Evolutionary conservation across 2,888 invertebrate species (phyloP), one percentile per base, ranked within the genome.

Genomic region (Acleris holmiana): DNA sequence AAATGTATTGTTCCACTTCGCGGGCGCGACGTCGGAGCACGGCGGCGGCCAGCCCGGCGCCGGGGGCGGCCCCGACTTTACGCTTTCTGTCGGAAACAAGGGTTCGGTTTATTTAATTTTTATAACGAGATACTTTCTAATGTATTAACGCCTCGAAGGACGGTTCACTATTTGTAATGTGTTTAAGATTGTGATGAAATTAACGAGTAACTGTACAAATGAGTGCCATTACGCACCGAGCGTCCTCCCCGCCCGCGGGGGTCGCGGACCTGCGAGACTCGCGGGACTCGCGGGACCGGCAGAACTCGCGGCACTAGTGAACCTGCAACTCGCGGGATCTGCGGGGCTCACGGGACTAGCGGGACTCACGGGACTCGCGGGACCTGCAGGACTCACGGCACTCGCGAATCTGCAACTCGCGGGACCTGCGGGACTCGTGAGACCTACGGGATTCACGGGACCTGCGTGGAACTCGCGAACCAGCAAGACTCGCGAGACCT

Each of bases 121-220:
- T 4, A 19, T 46, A n/a, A n/a, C 21, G 19, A 40, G 17, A 40
- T n/a, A 17, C 19, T 17, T 10, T 17, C n/a, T 13, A 18, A 44
- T 25, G 51, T 29, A 40, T 29, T 29, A 44, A 29, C 50, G 51
- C 15, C 46, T 35, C 23, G 51, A n/a, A 18, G 21, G 35, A 40
- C 55, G 55, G n/a, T 44, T 23, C 41, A 21, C 55, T 44, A 21
- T 41, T 8, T n/a, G n/a, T 44, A 17, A 54, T 23, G 55, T 55
- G 23, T 55, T 41, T 55, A 55, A 55, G 41, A 54, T 44, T 40
- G 63, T 64, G 57, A 58, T 59, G 49, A 41, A 55, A 62, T 48
- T 54, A 53, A 53, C 41, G 29, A 54, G 40, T 46, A 53, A 61
- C 44, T 59, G 64, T 64, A 59, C 48, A 64, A 64, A 58, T 40